Percentiles rank a stretch among this genome's conserved stretches.
Conservation (phyloP, 2,113 vertebrate genomes). For the Cephalopterus ornatus region DNA sequence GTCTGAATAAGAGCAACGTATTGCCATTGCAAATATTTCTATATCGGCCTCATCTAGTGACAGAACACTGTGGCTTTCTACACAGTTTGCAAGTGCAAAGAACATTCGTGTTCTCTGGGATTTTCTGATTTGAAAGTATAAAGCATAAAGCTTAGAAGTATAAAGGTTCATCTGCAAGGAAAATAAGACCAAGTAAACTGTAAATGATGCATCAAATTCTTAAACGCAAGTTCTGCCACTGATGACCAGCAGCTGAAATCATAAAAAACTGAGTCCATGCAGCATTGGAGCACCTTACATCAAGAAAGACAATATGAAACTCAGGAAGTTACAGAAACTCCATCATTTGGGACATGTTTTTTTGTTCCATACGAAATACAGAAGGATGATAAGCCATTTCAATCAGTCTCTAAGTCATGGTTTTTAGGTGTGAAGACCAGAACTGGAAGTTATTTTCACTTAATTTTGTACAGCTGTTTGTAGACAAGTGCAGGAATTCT, state of each 20-base stretch:
- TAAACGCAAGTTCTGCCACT: background rate
- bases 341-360: background rate
- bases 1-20: background rate
- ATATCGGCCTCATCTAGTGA: background rate
- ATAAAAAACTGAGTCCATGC: background rate
- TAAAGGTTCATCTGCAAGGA: background rate
- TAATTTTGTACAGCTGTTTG: conserved; percentile 39
- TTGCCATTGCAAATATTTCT: background rate
- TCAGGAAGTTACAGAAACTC: background rate
- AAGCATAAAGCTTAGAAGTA: background rate
- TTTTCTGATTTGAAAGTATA: background rate
- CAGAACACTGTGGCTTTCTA: background rate
- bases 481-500: conserved; percentile 28
- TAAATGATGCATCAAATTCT: background rate
- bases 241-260: background rate
- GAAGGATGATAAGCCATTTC: background rate
- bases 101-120: background rate
- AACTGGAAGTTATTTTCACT: background rate
- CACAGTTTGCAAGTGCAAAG: background rate
- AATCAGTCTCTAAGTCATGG: background rate
- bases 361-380: background rate
- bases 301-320: background rate
- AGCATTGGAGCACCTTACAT: background rate
- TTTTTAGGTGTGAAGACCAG: background rate
- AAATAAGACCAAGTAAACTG: background rate